Evolutionary conservation across 1,140 invertebrate genomes (phyloP), one percentile per base, ranked within the genome.

Genomic region (Aporrectodea caliginosa): DNA sequence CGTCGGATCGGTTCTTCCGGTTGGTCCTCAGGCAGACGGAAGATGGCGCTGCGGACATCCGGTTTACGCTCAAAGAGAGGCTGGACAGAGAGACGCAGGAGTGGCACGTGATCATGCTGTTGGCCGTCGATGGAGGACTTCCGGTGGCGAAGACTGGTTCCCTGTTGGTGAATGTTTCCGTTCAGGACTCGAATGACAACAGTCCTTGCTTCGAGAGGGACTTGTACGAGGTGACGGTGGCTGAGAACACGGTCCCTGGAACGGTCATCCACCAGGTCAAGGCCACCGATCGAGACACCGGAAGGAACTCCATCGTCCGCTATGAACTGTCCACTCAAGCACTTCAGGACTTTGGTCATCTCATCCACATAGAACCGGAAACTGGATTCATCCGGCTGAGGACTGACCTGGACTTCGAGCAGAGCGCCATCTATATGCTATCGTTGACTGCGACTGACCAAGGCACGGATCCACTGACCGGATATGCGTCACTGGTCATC

Each of bases 171-270:
- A 12, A 78, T 14, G 29, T 78, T 2, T 31, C 16, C 16, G 69
- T 78, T 29, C 29, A 22, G 31, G 77, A 78, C 69, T 16, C 77
- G 1, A 78, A 78, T 34, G 77, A 78, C 32, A 78, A 78, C 33
- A 33, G 31, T 32, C 77, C 77, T 1, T 1, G 6, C 2, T 78
- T 78, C 35, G 69, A 71, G 6, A 83, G 87, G 34, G 73, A 81
- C 2, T 81, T 83, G 14, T 90, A 90, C 82, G 81, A 86, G 35
- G 69, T 71, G 1, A 30, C 16, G 16, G 32, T 78, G 69, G 33
- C 12, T 6, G 77, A 78, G 69, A 43, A 78, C 77, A 32, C 31
- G 29, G 16, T 31, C 29, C 1, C 70, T 34, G 31, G 32, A 31
- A 2, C 69, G 22, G 29, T 32, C 31, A 27, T 78, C 27, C 1